Percentiles rank a stretch among this genome's conserved stretches.
Conservation (phyloP, 64 coral and sea anemone genomes). For the Anthopleura sola region DNA sequence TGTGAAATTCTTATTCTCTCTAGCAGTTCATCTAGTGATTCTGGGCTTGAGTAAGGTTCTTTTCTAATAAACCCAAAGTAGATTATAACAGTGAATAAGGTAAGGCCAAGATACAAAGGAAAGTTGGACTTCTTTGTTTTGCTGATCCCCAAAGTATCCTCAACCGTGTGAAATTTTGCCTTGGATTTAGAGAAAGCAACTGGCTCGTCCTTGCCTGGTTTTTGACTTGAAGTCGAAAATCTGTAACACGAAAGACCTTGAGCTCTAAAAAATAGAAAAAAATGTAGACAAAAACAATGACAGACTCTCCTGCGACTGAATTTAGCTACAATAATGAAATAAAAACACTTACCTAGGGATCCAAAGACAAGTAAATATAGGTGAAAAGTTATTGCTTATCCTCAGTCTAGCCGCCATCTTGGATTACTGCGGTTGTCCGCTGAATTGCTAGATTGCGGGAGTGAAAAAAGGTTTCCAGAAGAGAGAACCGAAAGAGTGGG, state of each 20-base stretch:
- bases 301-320: no score
- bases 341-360: neutral
- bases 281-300: neutral
- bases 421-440: neutral
- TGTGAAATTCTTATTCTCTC: slow-evolving; percentile 14
- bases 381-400: neutral
- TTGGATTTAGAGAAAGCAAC: slow-evolving; percentile 23
- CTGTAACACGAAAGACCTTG: neutral
- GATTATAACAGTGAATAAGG: neutral
- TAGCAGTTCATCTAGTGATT: slow-evolving; percentile 5
- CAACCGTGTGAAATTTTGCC: slow-evolving; percentile 19
- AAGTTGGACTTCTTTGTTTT: slow-evolving; percentile 4
- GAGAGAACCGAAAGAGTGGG: no score
- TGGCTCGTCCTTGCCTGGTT: slow-evolving; percentile 4
- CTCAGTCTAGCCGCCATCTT: neutral
- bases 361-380: neutral
- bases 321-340: neutral
- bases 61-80: slow-evolving; percentile 16
- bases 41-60: neutral
- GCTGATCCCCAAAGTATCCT: slow-evolving; percentile 12
- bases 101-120: slow-evolving; percentile 15
- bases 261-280: neutral
- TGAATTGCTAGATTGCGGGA: neutral
- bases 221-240: slow-evolving; percentile 5
- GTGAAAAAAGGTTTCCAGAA: no score